A percentile compares a stretch with the other conserved stretches of the same genome.
Evolutionary conservation across 2,797 vertebrate species (phyloP).

Genomic region (Hydrolagus colliei): DNA sequence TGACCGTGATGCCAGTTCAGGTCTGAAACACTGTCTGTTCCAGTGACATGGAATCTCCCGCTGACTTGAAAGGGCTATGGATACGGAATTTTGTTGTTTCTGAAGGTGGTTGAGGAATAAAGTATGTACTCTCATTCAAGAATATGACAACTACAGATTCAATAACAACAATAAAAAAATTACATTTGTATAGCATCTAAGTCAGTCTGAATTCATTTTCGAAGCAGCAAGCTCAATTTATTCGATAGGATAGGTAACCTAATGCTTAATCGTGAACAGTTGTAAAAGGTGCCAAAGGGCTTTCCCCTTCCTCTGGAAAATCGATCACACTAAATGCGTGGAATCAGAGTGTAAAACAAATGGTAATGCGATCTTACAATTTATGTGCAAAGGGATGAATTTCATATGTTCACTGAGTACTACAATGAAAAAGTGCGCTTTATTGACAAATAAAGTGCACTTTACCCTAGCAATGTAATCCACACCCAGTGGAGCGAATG

Average conservation of each 20-base stretch:
- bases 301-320: neutral
- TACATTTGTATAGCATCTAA: too few relatives aligned
- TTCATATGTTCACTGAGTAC: neutral
- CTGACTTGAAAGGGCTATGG: too few relatives aligned
- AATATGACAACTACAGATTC: neutral
- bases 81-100: too few relatives aligned
- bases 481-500: neutral
- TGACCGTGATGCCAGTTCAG: too few relatives aligned
- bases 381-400: neutral
- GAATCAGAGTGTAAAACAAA: conserved; percentile 11
- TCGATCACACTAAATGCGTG: neutral
- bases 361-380: conserved; percentile 4
- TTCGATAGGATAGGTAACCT: neutral
- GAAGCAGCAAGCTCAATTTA: too few relatives aligned
- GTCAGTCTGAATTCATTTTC: neutral
- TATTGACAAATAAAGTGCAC: neutral
- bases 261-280: conserved; percentile 6
- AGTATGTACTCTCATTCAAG: neutral
- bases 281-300: neutral
- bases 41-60: too few relatives aligned
- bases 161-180: too few relatives aligned
- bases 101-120: neutral
- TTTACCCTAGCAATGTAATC: neutral
- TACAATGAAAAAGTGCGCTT: neutral
- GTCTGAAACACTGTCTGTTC: too few relatives aligned